Evolutionary conservation across 2,113 vertebrate species (phyloP).

Genomic region (Promerops cafer): DNA sequence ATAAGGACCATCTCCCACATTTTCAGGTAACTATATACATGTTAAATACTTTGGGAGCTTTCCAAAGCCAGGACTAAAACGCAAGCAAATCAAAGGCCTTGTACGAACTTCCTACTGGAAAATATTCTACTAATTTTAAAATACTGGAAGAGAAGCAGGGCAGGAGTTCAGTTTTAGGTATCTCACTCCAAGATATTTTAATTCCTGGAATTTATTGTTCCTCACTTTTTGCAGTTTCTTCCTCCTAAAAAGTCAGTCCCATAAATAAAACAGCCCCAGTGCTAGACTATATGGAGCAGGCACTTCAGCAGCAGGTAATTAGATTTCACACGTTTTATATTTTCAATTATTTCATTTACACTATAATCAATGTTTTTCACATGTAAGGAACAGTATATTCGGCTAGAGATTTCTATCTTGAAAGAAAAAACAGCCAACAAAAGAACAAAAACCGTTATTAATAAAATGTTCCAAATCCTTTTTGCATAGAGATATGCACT

Average conservation of each 20-base stretch:
- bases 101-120: background rate
- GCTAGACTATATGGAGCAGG: background rate
- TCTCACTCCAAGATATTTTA: background rate
- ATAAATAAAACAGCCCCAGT: constrained; percentile 11
- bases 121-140: constrained; percentile 20
- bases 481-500: constrained; percentile 6
- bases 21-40: background rate
- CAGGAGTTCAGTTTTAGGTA: background rate
- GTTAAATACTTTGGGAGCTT: background rate
- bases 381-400: constrained; percentile 12
- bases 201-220: background rate
- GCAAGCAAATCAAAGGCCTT: background rate
- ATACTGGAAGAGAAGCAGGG: background rate
- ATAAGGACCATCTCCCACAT: background rate
- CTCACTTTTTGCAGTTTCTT: background rate
- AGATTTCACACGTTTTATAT: constrained; percentile 45
- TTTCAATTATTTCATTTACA: constrained; percentile 59
- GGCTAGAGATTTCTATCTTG: constrained; percentile 31
- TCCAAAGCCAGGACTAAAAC: background rate
- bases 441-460: constrained; percentile 55
- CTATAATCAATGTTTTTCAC: constrained; percentile 59
- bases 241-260: background rate
- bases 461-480: constrained; percentile 13
- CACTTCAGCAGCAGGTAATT: constrained; percentile 41
- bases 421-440: constrained; percentile 19